These are phyloP conservation scores for Microchrysa polita DNA, from an alignment of 2,888 invertebrate genomes.

Conservation along the genomic window DNA sequence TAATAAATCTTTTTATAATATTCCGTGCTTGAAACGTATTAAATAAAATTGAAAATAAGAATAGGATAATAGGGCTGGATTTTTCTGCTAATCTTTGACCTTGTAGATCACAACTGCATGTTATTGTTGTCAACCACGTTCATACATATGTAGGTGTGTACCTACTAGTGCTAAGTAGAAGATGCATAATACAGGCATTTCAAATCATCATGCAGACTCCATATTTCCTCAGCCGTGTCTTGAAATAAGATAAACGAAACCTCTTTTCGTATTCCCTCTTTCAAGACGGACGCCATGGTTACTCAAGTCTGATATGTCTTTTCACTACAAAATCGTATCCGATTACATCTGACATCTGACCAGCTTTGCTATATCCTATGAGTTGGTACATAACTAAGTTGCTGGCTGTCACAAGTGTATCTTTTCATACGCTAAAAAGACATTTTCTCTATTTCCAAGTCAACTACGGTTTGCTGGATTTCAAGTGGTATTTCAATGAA, in stretches of 20 bases:
- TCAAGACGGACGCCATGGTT: too few species aligned
- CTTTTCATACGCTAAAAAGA: neutral
- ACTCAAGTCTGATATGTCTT: neutral
- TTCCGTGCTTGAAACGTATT: too few species aligned
- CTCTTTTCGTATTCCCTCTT: neutral
- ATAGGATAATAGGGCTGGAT: too few species aligned
- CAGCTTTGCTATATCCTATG: neutral
- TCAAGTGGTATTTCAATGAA: conserved; percentile 1
- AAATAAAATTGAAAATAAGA: too few species aligned
- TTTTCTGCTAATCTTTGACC: too few species aligned
- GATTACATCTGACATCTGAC: neutral
- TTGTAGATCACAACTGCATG: too few species aligned
- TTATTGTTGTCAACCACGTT: too few species aligned
- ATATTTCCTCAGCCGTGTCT: neutral
- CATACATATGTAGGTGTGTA: too few species aligned
- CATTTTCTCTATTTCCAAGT: neutral
- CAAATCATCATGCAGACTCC: neutral
- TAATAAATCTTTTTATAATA: too few species aligned
- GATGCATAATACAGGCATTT: too few species aligned
- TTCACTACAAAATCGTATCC: neutral
- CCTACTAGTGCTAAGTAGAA: too few species aligned
- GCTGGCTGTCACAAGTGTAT: neutral
- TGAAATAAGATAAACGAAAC: neutral
- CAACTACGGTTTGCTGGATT: neutral
- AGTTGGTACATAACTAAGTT: neutral